Evolutionary conservation across 53 echinoderm and acorn worm species (phyloP), one percentile per base, ranked within the genome.

Genomic region (Echinometra lucunter): DNA sequence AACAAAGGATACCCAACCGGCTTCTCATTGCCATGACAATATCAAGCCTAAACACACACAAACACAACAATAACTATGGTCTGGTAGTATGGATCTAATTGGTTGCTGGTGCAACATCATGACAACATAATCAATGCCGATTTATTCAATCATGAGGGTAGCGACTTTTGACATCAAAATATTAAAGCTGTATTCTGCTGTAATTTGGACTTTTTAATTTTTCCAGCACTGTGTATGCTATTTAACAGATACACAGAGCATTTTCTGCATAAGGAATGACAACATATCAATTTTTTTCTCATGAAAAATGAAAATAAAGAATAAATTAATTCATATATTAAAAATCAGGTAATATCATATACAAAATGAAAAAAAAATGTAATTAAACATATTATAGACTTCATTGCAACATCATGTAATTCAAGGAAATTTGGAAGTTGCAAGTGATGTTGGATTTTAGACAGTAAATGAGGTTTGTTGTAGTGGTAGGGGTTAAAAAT

Each of bases 11-110:
- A 88, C 49, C 56, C 34, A 49, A 89, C 60, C 63, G 37, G 89
- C 57, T 89, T 6, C 89, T 60, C 60, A 89, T 60, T 89, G 89
- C 63, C 89, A 89, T 89, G 89, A 23, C 25, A 23, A 89, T 30
- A 89, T 89, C 60, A 60, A 89, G 89, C 63, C 89, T 89, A 89
- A 89, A 60, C 89, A 89, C 58, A 89, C 89, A 89, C 89, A 89
- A 58, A 89, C 89, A 89, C 57, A 89, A 89, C 89, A 89, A 89
- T 89, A 89, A 89, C 58, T 60, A 89, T 60, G 57, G 60, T 25
- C n/a, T 3, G 10, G 45, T 27, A 88, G 89, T 37, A 37, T 30
- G 60, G 13, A 89, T 57, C 89, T 89, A 60, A 89, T 89, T 89
- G 89, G 89, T 89, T 89, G 89, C 89, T 89, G 89, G 89, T 89